These are phyloP conservation scores for Marcusenius ussheri DNA, from an alignment of 2,113 vertebrate genomes.

Conservation along the genomic window DNA sequence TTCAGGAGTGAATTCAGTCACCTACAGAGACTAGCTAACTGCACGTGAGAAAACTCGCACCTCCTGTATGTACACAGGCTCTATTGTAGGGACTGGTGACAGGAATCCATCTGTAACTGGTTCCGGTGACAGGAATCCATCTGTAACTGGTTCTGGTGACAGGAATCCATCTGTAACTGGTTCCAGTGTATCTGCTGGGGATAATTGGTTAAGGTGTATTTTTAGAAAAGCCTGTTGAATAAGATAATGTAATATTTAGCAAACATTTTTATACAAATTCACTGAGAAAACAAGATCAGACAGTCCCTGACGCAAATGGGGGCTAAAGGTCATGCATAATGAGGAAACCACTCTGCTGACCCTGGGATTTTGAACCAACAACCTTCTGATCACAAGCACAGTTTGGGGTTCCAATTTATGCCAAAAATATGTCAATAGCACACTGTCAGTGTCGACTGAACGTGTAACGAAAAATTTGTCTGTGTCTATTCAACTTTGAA, in stretches of 20 bases:
- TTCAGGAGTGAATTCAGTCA: background rate
- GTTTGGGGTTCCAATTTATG: background rate
- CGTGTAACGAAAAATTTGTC: too few relatives aligned
- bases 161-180: background rate
- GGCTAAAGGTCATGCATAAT: too few relatives aligned
- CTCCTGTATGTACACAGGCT: background rate
- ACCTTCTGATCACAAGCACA: too few relatives aligned
- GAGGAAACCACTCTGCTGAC: too few relatives aligned
- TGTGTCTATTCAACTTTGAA: too few relatives aligned
- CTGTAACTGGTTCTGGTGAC: background rate
- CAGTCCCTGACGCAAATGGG: too few relatives aligned
- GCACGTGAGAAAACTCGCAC: background rate
- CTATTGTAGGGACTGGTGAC: background rate
- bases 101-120: background rate
- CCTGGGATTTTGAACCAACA: too few relatives aligned
- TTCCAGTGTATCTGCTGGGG: background rate
- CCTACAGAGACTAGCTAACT: background rate
- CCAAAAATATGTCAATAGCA: too few relatives aligned
- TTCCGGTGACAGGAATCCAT: background rate
- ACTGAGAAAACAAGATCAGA: too few relatives aligned
- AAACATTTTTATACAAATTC: too few relatives aligned
- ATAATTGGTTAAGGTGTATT: background rate
- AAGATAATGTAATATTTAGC: background rate
- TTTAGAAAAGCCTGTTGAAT: background rate
- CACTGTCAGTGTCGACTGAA: too few relatives aligned